Evolutionary conservation across 2,888 invertebrate genomes (phyloP).

Genomic region (Chloromyia formosa): DNA sequence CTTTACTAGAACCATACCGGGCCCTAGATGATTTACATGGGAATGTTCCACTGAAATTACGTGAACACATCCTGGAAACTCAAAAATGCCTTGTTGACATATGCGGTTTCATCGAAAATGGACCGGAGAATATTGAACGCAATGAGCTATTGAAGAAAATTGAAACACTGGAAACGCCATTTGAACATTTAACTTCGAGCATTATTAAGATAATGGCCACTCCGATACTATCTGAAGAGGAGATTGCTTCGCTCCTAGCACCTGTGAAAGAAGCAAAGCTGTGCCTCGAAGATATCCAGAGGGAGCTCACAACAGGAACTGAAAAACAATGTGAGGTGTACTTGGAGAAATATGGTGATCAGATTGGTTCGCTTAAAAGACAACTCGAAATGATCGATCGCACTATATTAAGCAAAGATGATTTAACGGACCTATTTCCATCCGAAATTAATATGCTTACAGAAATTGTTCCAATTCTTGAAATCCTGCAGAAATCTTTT

Average conservation of each 20-base stretch:
- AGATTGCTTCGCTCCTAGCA: constrained; percentile 55
- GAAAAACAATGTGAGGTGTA: constrained; percentile 41
- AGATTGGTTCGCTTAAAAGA: constrained; percentile 41
- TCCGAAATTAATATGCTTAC: constrained; percentile 54
- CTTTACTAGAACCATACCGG: constrained; percentile 43
- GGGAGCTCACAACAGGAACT: constrained; percentile 56
- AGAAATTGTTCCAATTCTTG: constrained; percentile 49
- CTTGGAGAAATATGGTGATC: constrained; percentile 28
- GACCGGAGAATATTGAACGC: constrained; percentile 26
- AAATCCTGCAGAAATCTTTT: not conserved
- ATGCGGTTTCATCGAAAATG: constrained; percentile 45
- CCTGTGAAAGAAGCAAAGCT: constrained; percentile 58
- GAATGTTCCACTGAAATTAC: constrained; percentile 29
- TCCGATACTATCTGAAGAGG: constrained; percentile 46
- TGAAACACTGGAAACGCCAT: constrained; percentile 51
- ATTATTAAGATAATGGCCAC: constrained; percentile 10
- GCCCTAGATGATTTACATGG: constrained; percentile 42
- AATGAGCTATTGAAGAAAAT: constrained; percentile 48
- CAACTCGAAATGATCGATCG: constrained; percentile 45
- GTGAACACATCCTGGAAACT: constrained; percentile 25
- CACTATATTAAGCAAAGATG: constrained; percentile 19
- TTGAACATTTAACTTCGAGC: constrained; percentile 46
- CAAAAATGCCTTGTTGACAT: constrained; percentile 41
- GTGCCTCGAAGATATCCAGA: constrained; percentile 52
- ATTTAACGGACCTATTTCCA: constrained; percentile 28